Percentiles rank a stretch among this genome's conserved stretches.
Evolutionary conservation across 30 jellyfish, hydroid and myxozoan species (phyloP).

Genomic region (Pseudorhiza aurosa): DNA sequence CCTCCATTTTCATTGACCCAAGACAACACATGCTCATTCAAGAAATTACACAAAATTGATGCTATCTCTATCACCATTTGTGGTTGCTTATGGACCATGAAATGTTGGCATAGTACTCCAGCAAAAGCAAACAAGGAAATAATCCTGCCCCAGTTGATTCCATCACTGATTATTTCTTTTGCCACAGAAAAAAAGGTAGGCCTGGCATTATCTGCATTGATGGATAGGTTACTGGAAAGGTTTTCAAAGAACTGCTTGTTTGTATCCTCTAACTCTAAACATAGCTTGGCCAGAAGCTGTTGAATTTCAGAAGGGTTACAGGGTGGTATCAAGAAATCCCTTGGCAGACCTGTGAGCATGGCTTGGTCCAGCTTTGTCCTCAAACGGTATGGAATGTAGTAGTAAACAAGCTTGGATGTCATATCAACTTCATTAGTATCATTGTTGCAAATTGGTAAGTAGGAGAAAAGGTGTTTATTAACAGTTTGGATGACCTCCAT

Average conservation of each 20-base stretch:
- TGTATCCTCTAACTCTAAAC: conserved; percentile 66
- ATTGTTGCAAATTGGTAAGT: conserved; percentile 4
- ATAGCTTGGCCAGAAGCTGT: conserved; percentile 53
- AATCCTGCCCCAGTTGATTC: conserved; percentile 84
- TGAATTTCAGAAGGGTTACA: conserved; percentile 53
- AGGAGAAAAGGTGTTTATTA: conserved; percentile 33
- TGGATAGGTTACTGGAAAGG: conserved; percentile 40
- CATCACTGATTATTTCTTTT: conserved; percentile 62
- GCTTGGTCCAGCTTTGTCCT: conserved; percentile 64
- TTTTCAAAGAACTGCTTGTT: conserved; percentile 58
- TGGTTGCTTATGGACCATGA: conserved; percentile 49
- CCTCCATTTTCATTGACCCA: conserved; percentile 86
- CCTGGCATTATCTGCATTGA: conserved; percentile 31
- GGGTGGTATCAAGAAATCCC: conserved; percentile 75
- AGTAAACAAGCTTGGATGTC: conserved; percentile 51
- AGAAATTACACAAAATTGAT: conserved; percentile 34
- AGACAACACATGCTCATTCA: conserved; percentile 55
- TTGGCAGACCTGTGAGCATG: conserved; percentile 74
- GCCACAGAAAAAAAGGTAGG: conserved; percentile 48
- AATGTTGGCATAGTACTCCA: conserved; percentile 66
- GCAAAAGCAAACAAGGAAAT: conserved; percentile 63
- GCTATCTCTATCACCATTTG: conserved; percentile 56
- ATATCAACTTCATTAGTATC: not conserved
- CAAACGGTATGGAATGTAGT: conserved; percentile 68
- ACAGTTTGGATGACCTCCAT: conserved; percentile 44